Conservation (phyloP, 2,113 vertebrate species). For the Rattus rattus region DNA sequence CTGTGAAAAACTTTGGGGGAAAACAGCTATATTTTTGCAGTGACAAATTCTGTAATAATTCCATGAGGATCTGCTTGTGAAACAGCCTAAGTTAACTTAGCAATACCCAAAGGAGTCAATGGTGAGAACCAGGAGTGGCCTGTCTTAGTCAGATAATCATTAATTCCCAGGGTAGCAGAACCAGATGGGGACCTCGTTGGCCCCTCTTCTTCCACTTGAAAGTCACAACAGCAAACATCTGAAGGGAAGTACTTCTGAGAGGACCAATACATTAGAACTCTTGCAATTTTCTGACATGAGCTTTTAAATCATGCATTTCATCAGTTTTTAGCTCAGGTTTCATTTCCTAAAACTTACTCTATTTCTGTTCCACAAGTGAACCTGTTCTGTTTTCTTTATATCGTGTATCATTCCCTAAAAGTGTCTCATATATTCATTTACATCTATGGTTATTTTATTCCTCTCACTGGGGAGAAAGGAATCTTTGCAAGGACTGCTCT, state of each 20-base stretch:
- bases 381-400: conserved; percentile 11
- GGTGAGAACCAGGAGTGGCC: background rate
- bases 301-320: background rate
- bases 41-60: background rate
- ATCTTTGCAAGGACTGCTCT: background rate
- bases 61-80: background rate
- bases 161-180: background rate
- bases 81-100: background rate
- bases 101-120: background rate
- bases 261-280: background rate
- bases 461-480: background rate
- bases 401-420: background rate
- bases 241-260: background rate
- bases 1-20: background rate
- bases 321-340: background rate
- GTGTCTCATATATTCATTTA: background rate
- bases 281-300: background rate
- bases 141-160: background rate
- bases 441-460: background rate
- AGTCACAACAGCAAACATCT: background rate
- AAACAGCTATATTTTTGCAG: background rate
- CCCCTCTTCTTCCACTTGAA: background rate
- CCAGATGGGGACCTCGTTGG: background rate
- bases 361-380: background rate
- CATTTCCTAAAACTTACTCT: background rate